phyloP scores from a whole-genome alignment of 2,888 invertebrate genomes.

The Lasius platythorax region DNA sequence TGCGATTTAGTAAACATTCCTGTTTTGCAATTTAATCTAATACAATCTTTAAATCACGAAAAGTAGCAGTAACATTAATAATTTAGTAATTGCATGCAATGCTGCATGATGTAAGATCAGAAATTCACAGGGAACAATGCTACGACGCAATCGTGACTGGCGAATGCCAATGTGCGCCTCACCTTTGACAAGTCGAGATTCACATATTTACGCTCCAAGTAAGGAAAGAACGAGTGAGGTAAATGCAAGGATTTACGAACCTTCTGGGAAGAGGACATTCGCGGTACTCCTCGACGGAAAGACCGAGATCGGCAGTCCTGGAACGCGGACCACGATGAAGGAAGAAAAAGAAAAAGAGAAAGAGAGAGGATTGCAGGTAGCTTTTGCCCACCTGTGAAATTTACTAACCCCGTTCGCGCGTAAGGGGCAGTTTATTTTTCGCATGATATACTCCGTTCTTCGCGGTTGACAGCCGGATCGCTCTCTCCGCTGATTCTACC shows the following conservation, averaged over 20 bases:
- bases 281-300: constrained; percentile 52
- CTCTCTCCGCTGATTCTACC: constrained; percentile 78
- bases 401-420: constrained; percentile 73
- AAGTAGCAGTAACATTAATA: background rate
- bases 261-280: constrained; percentile 62
- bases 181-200: constrained; percentile 65
- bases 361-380: constrained; percentile 53
- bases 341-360: constrained; percentile 34
- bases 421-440: constrained; percentile 76
- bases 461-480: constrained; percentile 62
- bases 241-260: constrained; percentile 76
- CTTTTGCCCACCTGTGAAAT: constrained; percentile 77
- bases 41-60: background rate
- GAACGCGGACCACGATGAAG: constrained; percentile 27
- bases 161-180: constrained; percentile 18
- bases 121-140: constrained; percentile 30
- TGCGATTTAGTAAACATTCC: background rate
- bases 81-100: background rate
- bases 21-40: background rate
- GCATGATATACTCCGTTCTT: constrained; percentile 60
- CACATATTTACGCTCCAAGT: constrained; percentile 70
- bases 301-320: constrained; percentile 32
- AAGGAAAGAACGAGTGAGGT: constrained; percentile 62
- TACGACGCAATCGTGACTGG: constrained; percentile 15
- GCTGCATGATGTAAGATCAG: background rate